Percentiles rank a stretch among this genome's conserved stretches.
These are phyloP conservation scores for Sciurus carolinensis DNA, from an alignment of 2,797 vertebrate species.

Conservation along the genomic window DNA sequence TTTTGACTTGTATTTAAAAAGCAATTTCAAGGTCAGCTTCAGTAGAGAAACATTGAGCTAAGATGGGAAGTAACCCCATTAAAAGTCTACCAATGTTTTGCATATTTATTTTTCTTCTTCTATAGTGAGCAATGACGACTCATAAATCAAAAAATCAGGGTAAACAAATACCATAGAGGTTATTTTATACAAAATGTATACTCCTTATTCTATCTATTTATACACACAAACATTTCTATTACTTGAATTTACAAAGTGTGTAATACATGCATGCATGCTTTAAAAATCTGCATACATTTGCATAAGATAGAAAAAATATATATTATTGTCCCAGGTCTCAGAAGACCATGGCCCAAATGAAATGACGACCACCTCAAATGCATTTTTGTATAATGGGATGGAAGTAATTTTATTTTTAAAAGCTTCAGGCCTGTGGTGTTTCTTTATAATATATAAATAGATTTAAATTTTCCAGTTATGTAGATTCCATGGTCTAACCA, in stretches of 20 bases:
- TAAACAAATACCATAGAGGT: constrained; percentile 89
- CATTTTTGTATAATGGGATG: constrained; percentile 71
- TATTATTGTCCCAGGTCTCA: constrained; percentile 79
- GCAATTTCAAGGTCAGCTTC: constrained; percentile 92
- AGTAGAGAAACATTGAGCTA: constrained; percentile 86
- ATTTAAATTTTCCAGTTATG: constrained; percentile 59
- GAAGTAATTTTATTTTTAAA: constrained; percentile 77
- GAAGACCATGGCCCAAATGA: constrained; percentile 79
- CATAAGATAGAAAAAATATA: constrained; percentile 74
- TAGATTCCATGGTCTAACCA: constrained; percentile 46
- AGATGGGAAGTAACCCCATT: constrained; percentile 89
- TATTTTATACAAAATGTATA: constrained; percentile 81
- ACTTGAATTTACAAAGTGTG: constrained; percentile 81
- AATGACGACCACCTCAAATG: constrained; percentile 70
- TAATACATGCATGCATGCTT: constrained; percentile 73
- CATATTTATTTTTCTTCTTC: constrained; percentile 91
- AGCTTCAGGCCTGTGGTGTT: constrained; percentile 39
- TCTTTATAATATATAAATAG: constrained; percentile 21
- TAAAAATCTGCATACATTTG: constrained; percentile 80
- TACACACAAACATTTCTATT: constrained; percentile 83
- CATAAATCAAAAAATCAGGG: constrained; percentile 90
- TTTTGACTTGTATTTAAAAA: constrained; percentile 91
- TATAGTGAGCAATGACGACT: constrained; percentile 85
- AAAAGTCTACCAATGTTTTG: constrained; percentile 89
- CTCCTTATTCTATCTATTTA: constrained; percentile 76